phyloP scores from a whole-genome alignment of 2,113 vertebrate genomes.

The Aplodontia rufa region DNA sequence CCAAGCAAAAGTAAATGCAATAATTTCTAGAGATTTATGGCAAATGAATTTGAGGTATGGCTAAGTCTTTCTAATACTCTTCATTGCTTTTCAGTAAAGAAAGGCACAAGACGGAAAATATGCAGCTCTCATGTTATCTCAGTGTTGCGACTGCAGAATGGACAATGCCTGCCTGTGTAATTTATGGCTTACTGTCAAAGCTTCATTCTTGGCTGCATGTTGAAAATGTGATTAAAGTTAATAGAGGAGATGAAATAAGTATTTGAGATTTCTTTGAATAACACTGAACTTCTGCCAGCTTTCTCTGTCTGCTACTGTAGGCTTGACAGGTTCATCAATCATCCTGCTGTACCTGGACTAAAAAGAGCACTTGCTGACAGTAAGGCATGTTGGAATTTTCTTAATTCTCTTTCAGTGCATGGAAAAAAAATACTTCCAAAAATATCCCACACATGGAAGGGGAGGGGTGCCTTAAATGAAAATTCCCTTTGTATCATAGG shows the following conservation, averaged over 20 bases:
- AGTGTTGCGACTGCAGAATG: slow-evolving; percentile 60
- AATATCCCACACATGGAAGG: slow-evolving; percentile 73
- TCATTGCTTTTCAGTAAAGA: slow-evolving; percentile 71
- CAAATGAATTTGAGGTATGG: slow-evolving; percentile 60
- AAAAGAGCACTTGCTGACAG: slow-evolving; percentile 81
- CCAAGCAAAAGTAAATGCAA: slow-evolving; percentile 71
- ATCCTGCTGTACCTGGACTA: slow-evolving; percentile 81
- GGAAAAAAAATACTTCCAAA: slow-evolving; percentile 78
- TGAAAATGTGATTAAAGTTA: slow-evolving; percentile 89
- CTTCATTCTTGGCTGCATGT: slow-evolving; percentile 88
- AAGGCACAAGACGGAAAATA: slow-evolving; percentile 80
- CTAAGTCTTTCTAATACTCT: slow-evolving; percentile 78
- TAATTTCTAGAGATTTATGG: slow-evolving; percentile 78
- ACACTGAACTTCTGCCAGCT: slow-evolving; percentile 85
- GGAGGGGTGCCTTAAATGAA: slow-evolving; percentile 61
- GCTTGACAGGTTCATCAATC: slow-evolving; percentile 85
- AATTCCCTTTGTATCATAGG: slow-evolving; percentile 70
- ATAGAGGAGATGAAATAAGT: slow-evolving; percentile 88
- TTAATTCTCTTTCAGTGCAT: slow-evolving; percentile 80
- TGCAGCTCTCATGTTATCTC: slow-evolving; percentile 78
- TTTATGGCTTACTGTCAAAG: slow-evolving; percentile 85
- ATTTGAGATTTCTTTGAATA: slow-evolving; percentile 88
- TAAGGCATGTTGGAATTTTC: slow-evolving; percentile 83
- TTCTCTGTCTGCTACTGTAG: slow-evolving; percentile 83
- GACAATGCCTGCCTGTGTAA: slow-evolving; percentile 86